Percentiles rank a stretch among this genome's conserved stretches.
phyloP scores from a whole-genome alignment of 2,113 vertebrate species.

The Turnix velox region DNA sequence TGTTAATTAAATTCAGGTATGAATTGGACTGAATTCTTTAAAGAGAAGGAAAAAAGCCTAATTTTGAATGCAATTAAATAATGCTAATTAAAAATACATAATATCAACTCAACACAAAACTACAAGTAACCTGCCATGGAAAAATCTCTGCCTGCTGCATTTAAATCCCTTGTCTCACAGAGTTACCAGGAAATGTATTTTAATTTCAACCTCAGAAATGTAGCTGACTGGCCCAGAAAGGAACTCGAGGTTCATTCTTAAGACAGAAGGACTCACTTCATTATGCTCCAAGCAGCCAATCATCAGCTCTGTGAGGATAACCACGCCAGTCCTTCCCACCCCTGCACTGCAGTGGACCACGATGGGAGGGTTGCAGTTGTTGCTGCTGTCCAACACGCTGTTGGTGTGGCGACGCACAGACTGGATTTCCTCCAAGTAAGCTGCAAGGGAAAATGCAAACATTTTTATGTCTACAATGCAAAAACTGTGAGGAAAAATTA shows the following conservation, averaged over 20 bases:
- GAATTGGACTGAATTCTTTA: not conserved
- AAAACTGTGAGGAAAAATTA: not conserved
- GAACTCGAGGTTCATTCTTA: not conserved
- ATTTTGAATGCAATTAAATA: not conserved
- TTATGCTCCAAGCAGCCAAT: conserved; percentile 93
- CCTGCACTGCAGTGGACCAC: conserved; percentile 92
- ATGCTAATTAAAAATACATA: not conserved
- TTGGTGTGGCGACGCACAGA: conserved; percentile 92
- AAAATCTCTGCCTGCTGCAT: not conserved
- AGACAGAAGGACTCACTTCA: conserved; percentile 73
- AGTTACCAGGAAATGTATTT: not conserved
- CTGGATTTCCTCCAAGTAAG: conserved; percentile 94
- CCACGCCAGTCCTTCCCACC: conserved; percentile 88
- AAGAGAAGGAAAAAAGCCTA: not conserved
- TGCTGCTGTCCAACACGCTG: conserved; percentile 86
- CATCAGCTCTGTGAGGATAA: conserved; percentile 93
- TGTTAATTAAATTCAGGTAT: not conserved
- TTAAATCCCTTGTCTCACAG: not conserved
- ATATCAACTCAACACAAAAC: not conserved
- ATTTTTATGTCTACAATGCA: not conserved
- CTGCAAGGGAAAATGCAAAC: conserved; percentile 59
- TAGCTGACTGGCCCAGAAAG: not conserved
- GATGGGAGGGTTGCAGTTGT: conserved; percentile 83
- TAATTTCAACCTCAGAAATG: not conserved
- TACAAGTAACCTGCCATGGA: not conserved